phyloP scores from a whole-genome alignment of 2,113 vertebrate species.

The Sceloporus tristichus region DNA sequence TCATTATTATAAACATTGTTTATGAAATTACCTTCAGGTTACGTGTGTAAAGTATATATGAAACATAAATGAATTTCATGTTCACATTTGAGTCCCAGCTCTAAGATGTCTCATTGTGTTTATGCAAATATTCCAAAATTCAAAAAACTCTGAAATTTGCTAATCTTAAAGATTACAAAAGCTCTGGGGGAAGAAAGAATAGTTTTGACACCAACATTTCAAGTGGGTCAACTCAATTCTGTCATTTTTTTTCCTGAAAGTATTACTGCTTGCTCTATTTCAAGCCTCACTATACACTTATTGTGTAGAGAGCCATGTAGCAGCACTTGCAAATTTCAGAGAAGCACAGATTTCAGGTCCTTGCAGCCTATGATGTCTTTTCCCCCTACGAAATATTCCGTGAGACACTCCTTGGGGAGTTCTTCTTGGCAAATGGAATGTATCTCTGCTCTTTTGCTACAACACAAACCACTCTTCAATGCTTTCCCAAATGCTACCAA shows the following conservation, averaged over 20 bases:
- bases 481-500: conserved; percentile 18
- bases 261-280: background rate
- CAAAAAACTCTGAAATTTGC: too few relatives aligned
- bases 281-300: background rate
- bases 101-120: too few relatives aligned
- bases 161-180: background rate
- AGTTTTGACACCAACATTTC: background rate
- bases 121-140: too few relatives aligned
- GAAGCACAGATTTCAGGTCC: background rate
- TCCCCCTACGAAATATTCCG: background rate
- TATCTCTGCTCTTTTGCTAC: background rate
- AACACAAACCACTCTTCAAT: conserved; percentile 22
- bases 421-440: conserved; percentile 13
- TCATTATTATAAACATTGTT: too few relatives aligned
- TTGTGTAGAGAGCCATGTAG: background rate
- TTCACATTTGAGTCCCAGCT: too few relatives aligned
- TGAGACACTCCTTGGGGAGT: background rate
- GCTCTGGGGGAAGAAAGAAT: background rate
- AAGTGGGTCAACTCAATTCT: background rate
- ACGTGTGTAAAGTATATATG: too few relatives aligned
- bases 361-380: background rate
- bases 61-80: too few relatives aligned
- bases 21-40: too few relatives aligned
- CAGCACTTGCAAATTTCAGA: background rate
- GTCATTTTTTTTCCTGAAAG: background rate